Evolutionary conservation across 2,888 invertebrate species (phyloP), one percentile per base, ranked within the genome.

Genomic region (Busseola fusca): DNA sequence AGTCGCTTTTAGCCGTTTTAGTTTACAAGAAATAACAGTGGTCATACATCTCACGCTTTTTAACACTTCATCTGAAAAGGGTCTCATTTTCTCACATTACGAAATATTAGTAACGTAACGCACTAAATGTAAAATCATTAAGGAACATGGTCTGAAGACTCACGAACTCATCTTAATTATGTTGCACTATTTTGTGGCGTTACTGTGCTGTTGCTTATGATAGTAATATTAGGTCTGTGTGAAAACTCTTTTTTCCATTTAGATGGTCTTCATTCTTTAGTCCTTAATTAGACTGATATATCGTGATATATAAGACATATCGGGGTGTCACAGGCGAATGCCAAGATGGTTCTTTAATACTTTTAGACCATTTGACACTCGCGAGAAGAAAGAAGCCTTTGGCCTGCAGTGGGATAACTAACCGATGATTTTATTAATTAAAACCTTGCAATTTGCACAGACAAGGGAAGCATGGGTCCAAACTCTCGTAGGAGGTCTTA

Each of bases 121-220:
- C 78, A 78, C 72, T 1, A 45, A 58, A 18, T 72, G 27, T 40
- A 27, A 30, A n/a, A 40, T 56, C 25, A 72, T 37, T 42, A n/a
- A 5, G 34, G 25, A 59, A 34, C 18, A 16, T 25, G 16, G 3
- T 37, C 25, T 54, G 37, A 52, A 45, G 64, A 54, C 3, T 79
- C 37, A 52, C 80, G 2, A 27, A 10, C 5, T n/a, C n/a, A 18
- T 64, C 30, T 5, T 75, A 74, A 64, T 25, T 42, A n/a, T 42
- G 25, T 58, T 34, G 72, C 74, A 74, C 78, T 56, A 5, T 16
- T 48, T 25, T 70, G 16, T 45, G 57, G n/a, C 34, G 27, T 72
- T 50, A 34, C 1, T 48, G 16, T 72, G 30, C 52, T 52, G 25
- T 48, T 57, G 48, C 25, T 74, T 72, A 56, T 18, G 1, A 59